Base-by-base conservation (phyloP, 2,113 vertebrate species). In the Brachionichthys hirsutus region DNA sequence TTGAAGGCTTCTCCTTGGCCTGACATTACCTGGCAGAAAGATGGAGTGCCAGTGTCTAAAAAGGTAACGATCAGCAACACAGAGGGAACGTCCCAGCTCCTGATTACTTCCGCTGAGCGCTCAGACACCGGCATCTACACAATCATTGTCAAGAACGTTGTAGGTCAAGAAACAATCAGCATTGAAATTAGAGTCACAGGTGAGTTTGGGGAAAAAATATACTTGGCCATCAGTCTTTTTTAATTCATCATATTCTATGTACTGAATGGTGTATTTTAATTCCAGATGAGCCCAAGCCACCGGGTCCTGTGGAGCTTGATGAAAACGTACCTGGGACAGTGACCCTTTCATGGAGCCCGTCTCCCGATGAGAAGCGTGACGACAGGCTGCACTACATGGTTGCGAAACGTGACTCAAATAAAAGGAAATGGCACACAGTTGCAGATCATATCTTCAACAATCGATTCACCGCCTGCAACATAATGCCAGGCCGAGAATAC, bases 291-390 rank as follows among this genome's bases (percentile, higher is more conserved):
- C 96, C 96, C 0, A 92, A 93, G 54, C 55, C 94, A 0, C 93
- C 95, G 0, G 96, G 96, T 7, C 89, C 92, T 13, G 82, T 94
- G 71, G 59, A 53, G n/a, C 15, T 94, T 43, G 87, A 92, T 45
- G 91, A 95, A 80, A 95, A 95, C 0, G 93, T 96, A n/a, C 92
- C 87, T 0, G 90, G 89, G 0, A 92, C 94, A 0, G 96, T 98
- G 80, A 97, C 94, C 0, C 54, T 94, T 5, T 91, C 88, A 63
- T 98, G 96, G 96, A 77, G 85, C 1, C 55, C 93, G 0, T 97
- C 95, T 9, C 82, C 91, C 0, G 95, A 96, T 0, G 96, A 98
- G 79, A 91, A 90, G 44, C 87, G 85, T 50, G 94, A 90, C 0
- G 68, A 73, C 30, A 88, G 85, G 4, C 87, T 98, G 46, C 85